Conservation (phyloP, 2,888 invertebrate genomes). For the Lingula anatina region DNA sequence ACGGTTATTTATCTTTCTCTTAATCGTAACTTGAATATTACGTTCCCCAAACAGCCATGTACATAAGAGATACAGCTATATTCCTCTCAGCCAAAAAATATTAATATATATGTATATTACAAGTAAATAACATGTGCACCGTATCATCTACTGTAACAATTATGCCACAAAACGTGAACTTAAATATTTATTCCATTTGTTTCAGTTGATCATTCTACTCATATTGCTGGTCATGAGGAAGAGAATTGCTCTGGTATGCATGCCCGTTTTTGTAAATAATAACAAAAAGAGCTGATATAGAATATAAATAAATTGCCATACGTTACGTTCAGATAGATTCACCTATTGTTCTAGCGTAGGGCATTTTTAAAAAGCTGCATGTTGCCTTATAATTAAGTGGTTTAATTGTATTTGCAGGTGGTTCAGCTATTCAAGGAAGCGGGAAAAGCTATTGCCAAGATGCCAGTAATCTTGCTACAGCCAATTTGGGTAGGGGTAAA, state of each 20-base stretch:
- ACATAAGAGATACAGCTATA: too few species aligned
- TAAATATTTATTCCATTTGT: slow-evolving; percentile 2
- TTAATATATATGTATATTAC: too few species aligned
- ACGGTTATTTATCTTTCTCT: too few species aligned
- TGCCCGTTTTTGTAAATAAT: not conserved
- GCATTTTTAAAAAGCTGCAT: not conserved
- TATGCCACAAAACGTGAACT: not conserved
- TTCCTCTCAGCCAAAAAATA: too few species aligned
- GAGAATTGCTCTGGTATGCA: slow-evolving; percentile 31
- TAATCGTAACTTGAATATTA: too few species aligned
- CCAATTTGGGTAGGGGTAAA: slow-evolving; percentile 12
- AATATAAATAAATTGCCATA: too few species aligned
- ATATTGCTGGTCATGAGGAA: slow-evolving; percentile 33
- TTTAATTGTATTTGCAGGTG: slow-evolving; percentile 4
- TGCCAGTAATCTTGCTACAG: slow-evolving; percentile 13
- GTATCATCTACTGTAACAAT: not conserved
- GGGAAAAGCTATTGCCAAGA: slow-evolving; percentile 10
- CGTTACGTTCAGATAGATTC: too few species aligned
- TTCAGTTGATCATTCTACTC: slow-evolving; percentile 25
- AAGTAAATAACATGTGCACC: too few species aligned
- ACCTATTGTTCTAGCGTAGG: too few species aligned
- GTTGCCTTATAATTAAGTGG: not conserved
- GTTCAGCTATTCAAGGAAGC: slow-evolving; percentile 16
- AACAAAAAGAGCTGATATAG: too few species aligned
- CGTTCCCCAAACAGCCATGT: too few species aligned